Conservation (phyloP, 37 sponge, comb jelly and placozoan genomes). For the Agelas oroides region DNA sequence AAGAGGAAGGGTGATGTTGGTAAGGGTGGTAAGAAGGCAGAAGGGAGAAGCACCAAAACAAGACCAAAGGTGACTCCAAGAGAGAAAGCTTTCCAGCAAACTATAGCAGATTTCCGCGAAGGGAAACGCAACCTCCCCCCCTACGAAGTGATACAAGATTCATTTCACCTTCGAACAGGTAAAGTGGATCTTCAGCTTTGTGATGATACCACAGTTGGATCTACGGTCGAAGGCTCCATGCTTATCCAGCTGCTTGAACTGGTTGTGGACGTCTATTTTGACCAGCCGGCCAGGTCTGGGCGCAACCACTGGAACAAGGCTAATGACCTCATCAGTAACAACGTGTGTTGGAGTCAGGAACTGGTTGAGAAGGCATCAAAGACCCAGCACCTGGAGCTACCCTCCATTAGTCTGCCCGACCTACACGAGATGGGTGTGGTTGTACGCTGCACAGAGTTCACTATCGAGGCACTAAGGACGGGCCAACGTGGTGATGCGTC, state of each 20-base stretch:
- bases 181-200: constrained; percentile 84
- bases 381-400: constrained; percentile 50
- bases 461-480: constrained; percentile 49
- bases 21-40: background rate
- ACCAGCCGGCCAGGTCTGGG: constrained; percentile 73
- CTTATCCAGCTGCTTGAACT: constrained; percentile 36
- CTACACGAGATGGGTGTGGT: constrained; percentile 78
- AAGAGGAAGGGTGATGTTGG: background rate
- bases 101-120: constrained; percentile 51
- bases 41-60: background rate
- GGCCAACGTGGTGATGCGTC: constrained; percentile 7
- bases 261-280: constrained; percentile 77
- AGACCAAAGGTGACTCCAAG: background rate
- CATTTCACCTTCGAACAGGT: constrained; percentile 69
- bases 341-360: constrained; percentile 48
- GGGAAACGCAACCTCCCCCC: constrained; percentile 57
- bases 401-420: constrained; percentile 44
- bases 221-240: constrained; percentile 16
- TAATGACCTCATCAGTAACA: constrained; percentile 54
- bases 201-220: constrained; percentile 39
- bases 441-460: constrained; percentile 67
- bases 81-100: constrained; percentile 5
- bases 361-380: constrained; percentile 47
- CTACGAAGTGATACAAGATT: constrained; percentile 77
- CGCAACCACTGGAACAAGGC: constrained; percentile 78